Conservation (phyloP, 2,113 vertebrate genomes). For the Nibea coibor region DNA sequence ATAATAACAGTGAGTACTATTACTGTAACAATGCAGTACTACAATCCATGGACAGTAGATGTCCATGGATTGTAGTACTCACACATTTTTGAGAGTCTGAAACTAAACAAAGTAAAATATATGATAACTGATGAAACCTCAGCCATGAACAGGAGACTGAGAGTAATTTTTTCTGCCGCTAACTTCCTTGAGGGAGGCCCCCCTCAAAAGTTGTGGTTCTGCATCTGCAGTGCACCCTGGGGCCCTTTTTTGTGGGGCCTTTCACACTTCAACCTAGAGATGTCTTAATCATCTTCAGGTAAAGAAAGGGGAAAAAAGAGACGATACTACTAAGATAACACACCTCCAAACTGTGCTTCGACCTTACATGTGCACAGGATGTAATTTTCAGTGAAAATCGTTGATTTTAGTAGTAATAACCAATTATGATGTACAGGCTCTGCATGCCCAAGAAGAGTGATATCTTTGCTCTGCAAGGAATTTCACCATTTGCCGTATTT, state of each 20-base stretch:
- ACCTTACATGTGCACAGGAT: neutral
- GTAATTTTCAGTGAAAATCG: neutral
- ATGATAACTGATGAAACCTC: neutral
- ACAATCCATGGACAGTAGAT: neutral
- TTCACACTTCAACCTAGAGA: neutral
- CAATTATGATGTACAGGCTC: slow-evolving; percentile 25
- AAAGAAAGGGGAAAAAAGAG: neutral
- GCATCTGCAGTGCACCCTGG: no score
- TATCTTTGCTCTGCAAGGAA: slow-evolving; percentile 44
- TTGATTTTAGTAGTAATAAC: slow-evolving; percentile 25
- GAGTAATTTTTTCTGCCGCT: neutral
- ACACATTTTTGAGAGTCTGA: neutral
- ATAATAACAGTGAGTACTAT: neutral
- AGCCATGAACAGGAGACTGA: neutral
- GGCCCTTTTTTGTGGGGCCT: neutral
- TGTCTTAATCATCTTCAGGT: neutral
- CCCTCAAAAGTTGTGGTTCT: neutral
- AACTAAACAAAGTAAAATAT: neutral
- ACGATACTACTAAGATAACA: no score
- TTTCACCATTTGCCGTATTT: slow-evolving; percentile 36
- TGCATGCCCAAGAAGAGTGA: slow-evolving; percentile 13
- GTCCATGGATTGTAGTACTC: no score
- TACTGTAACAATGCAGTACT: neutral
- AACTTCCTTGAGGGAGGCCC: neutral
- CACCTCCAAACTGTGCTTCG: neutral